Evolutionary conservation across 2,888 invertebrate species (phyloP).

Genomic region (Orthonevra nobilis): DNA sequence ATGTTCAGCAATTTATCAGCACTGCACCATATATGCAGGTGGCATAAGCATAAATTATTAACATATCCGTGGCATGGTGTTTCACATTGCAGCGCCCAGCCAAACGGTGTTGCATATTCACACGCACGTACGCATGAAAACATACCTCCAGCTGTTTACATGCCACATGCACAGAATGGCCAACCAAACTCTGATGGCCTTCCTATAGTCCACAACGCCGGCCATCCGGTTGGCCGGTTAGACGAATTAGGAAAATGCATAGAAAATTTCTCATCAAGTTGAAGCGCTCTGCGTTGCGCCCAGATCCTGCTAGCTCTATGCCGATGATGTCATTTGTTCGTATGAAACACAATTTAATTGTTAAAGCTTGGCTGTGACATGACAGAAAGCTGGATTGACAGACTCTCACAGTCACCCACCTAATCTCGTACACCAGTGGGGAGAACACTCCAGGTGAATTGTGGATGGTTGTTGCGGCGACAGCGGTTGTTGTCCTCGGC

Average conservation of each 20-base stretch:
- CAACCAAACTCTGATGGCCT: slow-evolving; percentile 19
- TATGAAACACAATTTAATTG: slow-evolving; percentile 65
- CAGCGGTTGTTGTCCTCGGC: slow-evolving; percentile 31
- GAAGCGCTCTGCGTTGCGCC: slow-evolving; percentile 34
- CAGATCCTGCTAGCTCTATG: slow-evolving; percentile 11
- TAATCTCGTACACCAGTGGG: slow-evolving; percentile 34
- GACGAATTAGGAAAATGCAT: slow-evolving; percentile 70
- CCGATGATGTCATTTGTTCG: slow-evolving; percentile 55
- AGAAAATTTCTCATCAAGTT: slow-evolving; percentile 60
- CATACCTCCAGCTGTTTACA: slow-evolving; percentile 69
- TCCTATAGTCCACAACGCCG: neutral
- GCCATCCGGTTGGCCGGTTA: neutral
- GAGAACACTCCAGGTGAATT: slow-evolving; percentile 26
- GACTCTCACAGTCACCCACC: slow-evolving; percentile 55
- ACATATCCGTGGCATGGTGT: slow-evolving; percentile 62
- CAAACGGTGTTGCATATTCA: slow-evolving; percentile 57
- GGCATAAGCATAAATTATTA: slow-evolving; percentile 72
- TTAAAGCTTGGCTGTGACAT: slow-evolving; percentile 49
- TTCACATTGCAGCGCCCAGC: slow-evolving; percentile 39
- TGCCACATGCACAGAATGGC: slow-evolving; percentile 58
- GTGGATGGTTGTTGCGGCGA: neutral
- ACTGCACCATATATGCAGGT: slow-evolving; percentile 72
- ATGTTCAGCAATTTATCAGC: slow-evolving; percentile 72
- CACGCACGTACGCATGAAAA: slow-evolving; percentile 66
- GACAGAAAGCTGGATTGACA: slow-evolving; percentile 35